Conservation (phyloP, 2,797 vertebrate species). For the Hoplostethus atlanticus region DNA sequence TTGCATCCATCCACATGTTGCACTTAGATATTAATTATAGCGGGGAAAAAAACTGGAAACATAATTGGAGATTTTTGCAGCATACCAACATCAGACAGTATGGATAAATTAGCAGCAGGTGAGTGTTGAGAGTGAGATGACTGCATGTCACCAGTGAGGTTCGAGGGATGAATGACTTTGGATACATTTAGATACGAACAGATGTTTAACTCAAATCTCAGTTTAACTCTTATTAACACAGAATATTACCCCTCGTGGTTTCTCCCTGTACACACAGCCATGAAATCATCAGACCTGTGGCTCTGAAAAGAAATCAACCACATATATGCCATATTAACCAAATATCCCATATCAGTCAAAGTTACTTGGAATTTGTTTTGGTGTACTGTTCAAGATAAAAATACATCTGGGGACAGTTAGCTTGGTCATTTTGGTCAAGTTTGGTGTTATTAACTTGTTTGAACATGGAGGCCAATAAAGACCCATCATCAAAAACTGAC, state of each 20-base stretch:
- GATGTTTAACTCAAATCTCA: neutral
- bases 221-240: neutral
- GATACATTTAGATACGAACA: neutral
- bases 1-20: constrained; percentile 1
- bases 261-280: neutral
- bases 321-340: neutral
- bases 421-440: neutral
- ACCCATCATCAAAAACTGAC: neutral
- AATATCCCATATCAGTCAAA: constrained; percentile 2
- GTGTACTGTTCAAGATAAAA: neutral
- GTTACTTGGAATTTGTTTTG: neutral
- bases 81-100: neutral
- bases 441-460: neutral
- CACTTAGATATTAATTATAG: constrained; percentile 14
- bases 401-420: neutral
- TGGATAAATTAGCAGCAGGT: neutral
- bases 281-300: neutral
- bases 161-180: neutral
- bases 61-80: neutral
- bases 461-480: constrained; percentile 7
- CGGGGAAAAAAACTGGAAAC: constrained; percentile 10
- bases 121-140: neutral
- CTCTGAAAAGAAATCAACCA: neutral
- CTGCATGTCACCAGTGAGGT: neutral
- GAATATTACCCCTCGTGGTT: neutral